A percentile compares a stretch with the other conserved stretches of the same genome.
Conservation (phyloP, 30 jellyfish, hydroid and myxozoan genomes). For the Hydra vulgaris region DNA sequence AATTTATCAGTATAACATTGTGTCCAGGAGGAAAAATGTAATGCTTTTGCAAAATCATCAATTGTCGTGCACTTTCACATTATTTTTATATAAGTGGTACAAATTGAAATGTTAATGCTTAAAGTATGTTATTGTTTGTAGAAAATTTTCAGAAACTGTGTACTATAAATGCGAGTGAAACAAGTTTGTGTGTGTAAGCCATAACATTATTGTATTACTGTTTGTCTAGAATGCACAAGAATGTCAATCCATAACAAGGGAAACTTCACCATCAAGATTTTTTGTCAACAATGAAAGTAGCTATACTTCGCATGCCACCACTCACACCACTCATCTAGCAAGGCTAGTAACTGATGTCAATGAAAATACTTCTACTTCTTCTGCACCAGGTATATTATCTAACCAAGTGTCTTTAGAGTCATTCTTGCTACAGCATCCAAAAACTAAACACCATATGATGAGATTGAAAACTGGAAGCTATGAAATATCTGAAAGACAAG, state of each 20-base stretch:
- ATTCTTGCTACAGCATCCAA: background rate
- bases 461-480: background rate
- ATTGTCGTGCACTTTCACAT: background rate
- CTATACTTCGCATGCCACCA: background rate
- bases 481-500: background rate
- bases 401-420: background rate
- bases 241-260: background rate
- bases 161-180: background rate
- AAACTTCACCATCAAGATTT: background rate
- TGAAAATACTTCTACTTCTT: background rate
- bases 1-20: background rate
- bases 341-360: background rate
- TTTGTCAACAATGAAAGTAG: background rate
- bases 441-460: background rate
- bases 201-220: background rate
- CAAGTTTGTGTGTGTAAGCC: background rate
- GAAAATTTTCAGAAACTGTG: background rate
- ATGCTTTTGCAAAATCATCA: background rate
- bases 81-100: background rate
- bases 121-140: background rate
- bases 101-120: background rate
- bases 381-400: background rate
- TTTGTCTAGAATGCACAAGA: background rate
- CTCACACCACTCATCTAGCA: background rate
- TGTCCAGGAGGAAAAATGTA: background rate